Evolutionary conservation across 1,140 invertebrate genomes (phyloP), one percentile per base, ranked within the genome.

Genomic region (Latrodectus geometricus): DNA sequence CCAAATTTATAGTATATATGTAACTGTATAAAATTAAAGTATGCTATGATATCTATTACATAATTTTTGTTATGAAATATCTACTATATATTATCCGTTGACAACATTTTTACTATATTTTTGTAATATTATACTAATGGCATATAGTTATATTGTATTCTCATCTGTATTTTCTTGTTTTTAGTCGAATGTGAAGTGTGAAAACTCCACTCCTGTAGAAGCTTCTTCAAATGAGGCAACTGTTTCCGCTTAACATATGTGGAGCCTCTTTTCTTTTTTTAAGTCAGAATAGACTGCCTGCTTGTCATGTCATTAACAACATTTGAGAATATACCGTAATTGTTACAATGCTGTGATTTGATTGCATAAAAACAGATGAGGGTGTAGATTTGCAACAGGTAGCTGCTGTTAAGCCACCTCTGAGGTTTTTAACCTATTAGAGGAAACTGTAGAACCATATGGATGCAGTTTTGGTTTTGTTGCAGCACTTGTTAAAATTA

Each of bases 241-340:
- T n/a, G 85, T 87, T 50, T 87, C 85, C 73, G 85, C 85, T 49
- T 87, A 80, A 74, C 83, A 75, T n/a, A 35, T 70, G 66, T 56
- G 61, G 78, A 79, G 21, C 20, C 50, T 50, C 83, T 66, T 70
- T 69, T 52, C 70, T 72, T 86, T n/a, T 11, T 21, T n/a, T 20
- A 49, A 54, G 65, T 70, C 52, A n/a, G 15, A 70, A 50, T 72
- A 87, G 70, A 73, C 76, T 79, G 77, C 77, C 72, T 80, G 85
- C 85, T 87, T 87, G n/a, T 86, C 85, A 79, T 87, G 76, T 87
- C 85, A 87, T 79, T 87, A 87, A 87, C 75, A 87, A 79, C 85
- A 72, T 73, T 66, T 48, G 48, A 66, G 48, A 80, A 66, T 74
- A 79, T 73, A 87, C 69, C 73, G 76, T 79, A 87, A 87, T 80